Evolutionary conservation across 92 coral and sea anemone genomes (phyloP).

Genomic region (Montipora capitata): DNA sequence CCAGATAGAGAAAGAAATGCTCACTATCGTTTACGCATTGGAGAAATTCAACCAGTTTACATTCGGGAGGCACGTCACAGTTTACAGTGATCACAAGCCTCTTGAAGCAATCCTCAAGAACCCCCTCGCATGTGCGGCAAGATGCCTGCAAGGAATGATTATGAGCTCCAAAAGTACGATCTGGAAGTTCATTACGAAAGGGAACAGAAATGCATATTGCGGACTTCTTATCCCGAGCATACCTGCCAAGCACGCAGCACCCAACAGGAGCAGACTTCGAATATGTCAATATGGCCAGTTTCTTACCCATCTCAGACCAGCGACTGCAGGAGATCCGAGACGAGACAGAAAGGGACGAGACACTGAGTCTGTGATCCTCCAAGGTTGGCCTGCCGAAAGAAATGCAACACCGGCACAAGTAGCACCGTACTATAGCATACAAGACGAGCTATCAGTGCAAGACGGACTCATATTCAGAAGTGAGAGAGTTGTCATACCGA

Average conservation of each 20-base stretch:
- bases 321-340: neutral
- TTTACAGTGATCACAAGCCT: conserved; percentile 31
- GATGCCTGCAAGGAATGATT: conserved; percentile 46
- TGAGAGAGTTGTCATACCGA: too few species aligned
- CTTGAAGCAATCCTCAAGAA: conserved; percentile 28
- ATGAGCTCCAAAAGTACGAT: conserved; percentile 51
- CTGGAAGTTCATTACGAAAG: conserved; percentile 14
- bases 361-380: neutral
- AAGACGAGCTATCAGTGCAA: too few species aligned
- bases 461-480: too few species aligned
- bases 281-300: too few species aligned
- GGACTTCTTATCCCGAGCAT: neutral
- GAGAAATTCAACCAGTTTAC: conserved; percentile 18
- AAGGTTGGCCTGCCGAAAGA: conserved; percentile 43
- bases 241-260: neutral
- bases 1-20: conserved; percentile 44
- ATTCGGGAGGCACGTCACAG: conserved; percentile 22
- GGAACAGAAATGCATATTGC: conserved; percentile 20
- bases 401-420: conserved; percentile 14
- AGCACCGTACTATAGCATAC: too few species aligned
- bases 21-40: conserved; percentile 20
- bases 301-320: neutral
- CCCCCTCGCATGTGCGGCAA: conserved; percentile 1
- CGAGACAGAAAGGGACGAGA: neutral
- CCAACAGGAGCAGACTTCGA: too few species aligned